These are phyloP conservation scores for Allolobophora icterica DNA, from an alignment of 2,888 invertebrate genomes.

Conservation along the genomic window DNA sequence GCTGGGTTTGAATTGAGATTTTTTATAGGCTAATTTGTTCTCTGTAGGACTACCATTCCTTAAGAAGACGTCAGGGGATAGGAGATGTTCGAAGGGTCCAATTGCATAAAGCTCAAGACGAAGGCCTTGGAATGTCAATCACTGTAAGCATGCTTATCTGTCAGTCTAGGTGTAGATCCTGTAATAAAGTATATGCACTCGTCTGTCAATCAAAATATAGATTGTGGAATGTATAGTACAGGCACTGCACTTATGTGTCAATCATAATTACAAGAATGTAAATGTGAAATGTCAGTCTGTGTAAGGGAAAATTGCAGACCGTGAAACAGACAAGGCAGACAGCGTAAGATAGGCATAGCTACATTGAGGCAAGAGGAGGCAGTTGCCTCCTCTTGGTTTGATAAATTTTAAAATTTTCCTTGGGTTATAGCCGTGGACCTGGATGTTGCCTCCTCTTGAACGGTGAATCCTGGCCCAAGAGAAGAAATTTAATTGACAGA, in stretches of 20 bases:
- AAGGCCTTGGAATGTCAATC: slow-evolving; percentile 84
- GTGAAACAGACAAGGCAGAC: background rate
- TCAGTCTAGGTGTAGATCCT: background rate
- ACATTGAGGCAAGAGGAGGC: too few species aligned
- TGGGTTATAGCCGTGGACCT: too few species aligned
- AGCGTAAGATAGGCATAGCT: background rate
- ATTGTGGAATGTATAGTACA: too few species aligned
- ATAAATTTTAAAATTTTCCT: too few species aligned
- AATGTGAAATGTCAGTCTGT: background rate
- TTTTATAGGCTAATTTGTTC: background rate
- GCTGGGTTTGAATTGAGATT: background rate
- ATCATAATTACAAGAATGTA: background rate
- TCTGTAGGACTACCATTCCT: slow-evolving; percentile 60
- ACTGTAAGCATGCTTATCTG: slow-evolving; percentile 67
- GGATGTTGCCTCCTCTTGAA: too few species aligned
- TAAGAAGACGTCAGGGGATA: slow-evolving; percentile 65
- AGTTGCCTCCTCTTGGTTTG: too few species aligned
- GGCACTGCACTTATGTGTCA: too few species aligned
- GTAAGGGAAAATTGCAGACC: background rate
- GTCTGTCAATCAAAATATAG: too few species aligned
- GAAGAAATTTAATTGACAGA: too few species aligned
- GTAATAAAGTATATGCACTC: background rate
- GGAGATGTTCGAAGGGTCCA: slow-evolving; percentile 69
- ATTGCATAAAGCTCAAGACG: slow-evolving; percentile 76
- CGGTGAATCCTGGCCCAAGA: too few species aligned